Percentiles rank a stretch among this genome's conserved stretches.
These are phyloP conservation scores for Panulirus ornatus DNA, from an alignment of 1,140 invertebrate genomes.

Conservation along the genomic window DNA sequence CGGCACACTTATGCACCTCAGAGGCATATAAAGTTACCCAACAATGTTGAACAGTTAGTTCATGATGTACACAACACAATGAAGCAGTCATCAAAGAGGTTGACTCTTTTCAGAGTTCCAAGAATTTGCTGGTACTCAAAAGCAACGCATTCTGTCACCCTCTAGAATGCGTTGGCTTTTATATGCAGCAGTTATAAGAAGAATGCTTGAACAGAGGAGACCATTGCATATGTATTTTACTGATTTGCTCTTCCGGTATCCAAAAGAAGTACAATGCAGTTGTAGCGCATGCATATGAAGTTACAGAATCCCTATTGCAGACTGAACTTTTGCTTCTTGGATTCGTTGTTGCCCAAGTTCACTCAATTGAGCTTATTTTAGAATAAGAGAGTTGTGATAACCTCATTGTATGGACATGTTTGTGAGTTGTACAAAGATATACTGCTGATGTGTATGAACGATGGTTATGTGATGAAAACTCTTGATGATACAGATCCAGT, in stretches of 20 bases:
- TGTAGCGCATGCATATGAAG: not conserved
- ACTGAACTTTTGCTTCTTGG: slow-evolving; percentile 30
- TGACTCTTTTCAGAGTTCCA: slow-evolving; percentile 3
- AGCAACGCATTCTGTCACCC: slow-evolving; percentile 24
- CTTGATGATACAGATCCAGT: not conserved
- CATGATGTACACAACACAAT: slow-evolving; percentile 30
- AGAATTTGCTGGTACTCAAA: slow-evolving; percentile 41
- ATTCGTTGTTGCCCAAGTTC: not conserved
- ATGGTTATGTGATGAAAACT: slow-evolving; percentile 23
- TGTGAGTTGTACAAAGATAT: slow-evolving; percentile 28
- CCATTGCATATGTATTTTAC: slow-evolving; percentile 13
- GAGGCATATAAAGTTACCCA: slow-evolving; percentile 16
- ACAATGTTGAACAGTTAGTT: slow-evolving; percentile 12
- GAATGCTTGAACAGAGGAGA: no score
- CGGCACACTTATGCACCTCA: slow-evolving; percentile 7
- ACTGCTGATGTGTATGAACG: slow-evolving; percentile 25
- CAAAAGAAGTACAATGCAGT: not conserved
- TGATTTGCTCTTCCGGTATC: slow-evolving; percentile 20
- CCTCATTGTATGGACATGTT: not conserved
- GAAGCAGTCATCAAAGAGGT: slow-evolving; percentile 32
- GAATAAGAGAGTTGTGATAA: slow-evolving; percentile 26
- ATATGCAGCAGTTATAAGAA: not conserved
- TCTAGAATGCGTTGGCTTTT: slow-evolving; percentile 25
- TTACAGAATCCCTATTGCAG: slow-evolving; percentile 20
- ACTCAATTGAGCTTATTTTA: no score